Percentiles rank a stretch among this genome's conserved stretches.
Evolutionary conservation across 2,888 invertebrate species (phyloP).

Genomic region (Dryadula phaetusa): DNA sequence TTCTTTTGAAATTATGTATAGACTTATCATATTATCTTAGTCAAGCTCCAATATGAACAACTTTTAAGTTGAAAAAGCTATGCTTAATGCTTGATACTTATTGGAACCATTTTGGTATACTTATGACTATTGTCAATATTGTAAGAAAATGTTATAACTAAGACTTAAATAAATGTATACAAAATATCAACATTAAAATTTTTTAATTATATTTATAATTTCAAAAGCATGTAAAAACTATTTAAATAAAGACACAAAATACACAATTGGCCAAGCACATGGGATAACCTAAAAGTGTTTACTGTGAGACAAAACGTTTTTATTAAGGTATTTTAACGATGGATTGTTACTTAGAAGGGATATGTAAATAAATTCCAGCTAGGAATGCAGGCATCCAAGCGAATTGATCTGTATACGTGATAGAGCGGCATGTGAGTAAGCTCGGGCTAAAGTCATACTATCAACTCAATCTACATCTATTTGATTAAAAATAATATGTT

Average conservation of each 20-base stretch:
- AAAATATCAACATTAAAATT: neutral
- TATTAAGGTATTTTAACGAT: constrained; percentile 24
- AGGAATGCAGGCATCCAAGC: constrained; percentile 24
- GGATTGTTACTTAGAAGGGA: constrained; percentile 18
- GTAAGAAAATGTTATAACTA: neutral
- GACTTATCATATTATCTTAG: neutral
- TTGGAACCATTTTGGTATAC: neutral
- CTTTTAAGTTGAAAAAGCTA: neutral
- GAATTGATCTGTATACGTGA: constrained; percentile 25
- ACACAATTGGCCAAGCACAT: constrained; percentile 1
- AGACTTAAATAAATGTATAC: neutral
- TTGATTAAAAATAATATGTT: neutral
- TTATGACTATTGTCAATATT: neutral
- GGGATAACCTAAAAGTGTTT: constrained; percentile 16
- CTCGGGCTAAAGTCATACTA: neutral
- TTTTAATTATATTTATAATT: no score
- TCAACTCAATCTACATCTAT: constrained; percentile 9
- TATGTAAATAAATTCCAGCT: constrained; percentile 23
- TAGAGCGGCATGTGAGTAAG: constrained; percentile 25
- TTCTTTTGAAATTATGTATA: neutral
- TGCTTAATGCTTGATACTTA: neutral
- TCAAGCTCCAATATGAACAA: neutral
- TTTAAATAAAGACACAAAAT: neutral
- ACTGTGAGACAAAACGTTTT: constrained; percentile 8
- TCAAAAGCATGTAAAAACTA: neutral